phyloP scores from a whole-genome alignment of 2,797 vertebrate species.

The Periophthalmus magnuspinnatus region DNA sequence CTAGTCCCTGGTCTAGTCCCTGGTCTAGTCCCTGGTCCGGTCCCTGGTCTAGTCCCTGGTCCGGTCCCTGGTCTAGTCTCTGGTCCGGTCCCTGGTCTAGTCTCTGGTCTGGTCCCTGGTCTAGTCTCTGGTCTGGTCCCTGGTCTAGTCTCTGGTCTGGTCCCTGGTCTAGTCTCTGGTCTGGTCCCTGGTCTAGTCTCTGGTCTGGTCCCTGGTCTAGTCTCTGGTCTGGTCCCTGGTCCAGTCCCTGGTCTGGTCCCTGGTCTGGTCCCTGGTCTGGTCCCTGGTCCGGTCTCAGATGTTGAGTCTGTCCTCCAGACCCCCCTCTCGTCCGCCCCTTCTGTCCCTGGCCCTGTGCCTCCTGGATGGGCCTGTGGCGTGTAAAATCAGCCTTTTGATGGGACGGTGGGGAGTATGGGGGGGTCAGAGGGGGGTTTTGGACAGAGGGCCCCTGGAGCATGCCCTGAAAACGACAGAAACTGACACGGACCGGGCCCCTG shows the following conservation, averaged over 20 bases:
- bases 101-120: slow-evolving; percentile 79
- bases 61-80: slow-evolving; percentile 69
- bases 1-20: too few species aligned
- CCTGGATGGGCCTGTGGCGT: slow-evolving; percentile 70
- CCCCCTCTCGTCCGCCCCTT: slow-evolving; percentile 58
- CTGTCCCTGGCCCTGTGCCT: slow-evolving; percentile 70
- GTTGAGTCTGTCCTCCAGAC: slow-evolving; percentile 61
- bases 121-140: too few species aligned
- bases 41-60: slow-evolving; percentile 11
- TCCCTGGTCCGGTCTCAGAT: slow-evolving; percentile 69
- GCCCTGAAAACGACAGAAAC: slow-evolving; percentile 57
- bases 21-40: too few species aligned
- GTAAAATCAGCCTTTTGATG: slow-evolving; percentile 83
- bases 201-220: slow-evolving; percentile 59
- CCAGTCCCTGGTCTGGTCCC: too few species aligned
- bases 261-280: too few species aligned
- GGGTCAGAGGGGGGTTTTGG: slow-evolving; percentile 63
- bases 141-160: too few species aligned
- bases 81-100: too few species aligned
- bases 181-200: slow-evolving; percentile 73
- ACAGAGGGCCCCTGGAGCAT: slow-evolving; percentile 61
- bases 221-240: slow-evolving; percentile 55
- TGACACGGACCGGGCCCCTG: slow-evolving; percentile 54
- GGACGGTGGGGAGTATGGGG: slow-evolving; percentile 65
- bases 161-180: too few species aligned